These are phyloP conservation scores for Menidia beryllina DNA, from an alignment of 2,113 vertebrate species.

Conservation along the genomic window DNA sequence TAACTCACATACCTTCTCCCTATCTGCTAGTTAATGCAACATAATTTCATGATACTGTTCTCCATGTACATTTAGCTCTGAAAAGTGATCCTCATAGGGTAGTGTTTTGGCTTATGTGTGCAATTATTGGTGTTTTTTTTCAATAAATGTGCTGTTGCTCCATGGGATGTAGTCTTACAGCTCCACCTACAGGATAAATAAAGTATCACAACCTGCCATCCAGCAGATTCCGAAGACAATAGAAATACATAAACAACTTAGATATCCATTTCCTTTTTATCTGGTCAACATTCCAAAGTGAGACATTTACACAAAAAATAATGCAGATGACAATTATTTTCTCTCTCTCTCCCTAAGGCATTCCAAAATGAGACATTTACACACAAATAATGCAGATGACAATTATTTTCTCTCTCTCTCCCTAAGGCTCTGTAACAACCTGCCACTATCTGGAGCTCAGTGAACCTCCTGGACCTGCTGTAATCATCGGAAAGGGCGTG, in stretches of 20 bases:
- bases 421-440: neutral
- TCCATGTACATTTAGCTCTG: constrained; percentile 26
- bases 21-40: constrained; percentile 37
- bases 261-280: neutral
- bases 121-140: constrained; percentile 5
- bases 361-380: too few relatives aligned
- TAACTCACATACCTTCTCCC: constrained; percentile 62
- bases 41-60: constrained; percentile 6
- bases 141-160: neutral
- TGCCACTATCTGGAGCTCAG: neutral
- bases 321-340: too few relatives aligned
- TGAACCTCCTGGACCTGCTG: constrained; percentile 71
- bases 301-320: too few relatives aligned
- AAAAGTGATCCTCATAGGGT: constrained; percentile 30
- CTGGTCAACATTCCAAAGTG: too few relatives aligned
- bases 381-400: too few relatives aligned
- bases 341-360: too few relatives aligned
- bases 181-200: constrained; percentile 68
- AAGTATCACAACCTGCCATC: constrained; percentile 16
- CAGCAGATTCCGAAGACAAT: too few relatives aligned
- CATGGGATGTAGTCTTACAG: constrained; percentile 40
- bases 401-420: too few relatives aligned
- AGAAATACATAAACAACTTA: too few relatives aligned
- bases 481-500: constrained; percentile 85
- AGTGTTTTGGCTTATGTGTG: neutral